phyloP scores from a whole-genome alignment of 2,113 vertebrate species.

The Zingel zingel region DNA sequence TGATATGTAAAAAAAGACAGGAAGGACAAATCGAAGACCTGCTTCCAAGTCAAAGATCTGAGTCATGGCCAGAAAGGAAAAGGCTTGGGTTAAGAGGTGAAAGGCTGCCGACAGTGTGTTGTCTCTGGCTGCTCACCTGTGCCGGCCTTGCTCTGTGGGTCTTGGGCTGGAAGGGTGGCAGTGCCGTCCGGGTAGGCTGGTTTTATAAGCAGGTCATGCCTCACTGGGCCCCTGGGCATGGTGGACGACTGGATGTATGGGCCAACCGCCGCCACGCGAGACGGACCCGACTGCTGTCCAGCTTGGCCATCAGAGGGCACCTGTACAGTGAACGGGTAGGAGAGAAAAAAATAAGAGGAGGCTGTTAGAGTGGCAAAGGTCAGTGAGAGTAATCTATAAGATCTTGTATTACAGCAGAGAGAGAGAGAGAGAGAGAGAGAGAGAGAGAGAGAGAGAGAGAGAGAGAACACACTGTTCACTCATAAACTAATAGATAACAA shows the following conservation, averaged over 20 bases:
- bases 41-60: not conserved
- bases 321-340: constrained; percentile 70
- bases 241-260: constrained; percentile 98
- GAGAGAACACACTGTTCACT: constrained; percentile 11
- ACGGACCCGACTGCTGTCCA: constrained; percentile 85
- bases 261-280: constrained; percentile 95
- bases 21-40: not conserved
- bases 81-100: not conserved
- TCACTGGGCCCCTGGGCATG: constrained; percentile 90
- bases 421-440: not conserved
- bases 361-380: not conserved
- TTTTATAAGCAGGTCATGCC: constrained; percentile 92
- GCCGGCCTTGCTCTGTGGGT: constrained; percentile 71
- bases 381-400: not conserved
- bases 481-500: not conserved
- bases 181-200: constrained; percentile 89
- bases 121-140: constrained; percentile 65
- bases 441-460: not conserved
- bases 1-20: constrained; percentile 18
- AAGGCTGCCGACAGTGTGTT: not conserved
- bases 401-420: not conserved
- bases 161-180: constrained; percentile 83
- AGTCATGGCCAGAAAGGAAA: constrained; percentile 16
- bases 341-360: not conserved
- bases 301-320: constrained; percentile 84